These are phyloP conservation scores for Poeciliopsis turneri DNA, from an alignment of 2,797 vertebrate genomes.

Conservation along the genomic window DNA sequence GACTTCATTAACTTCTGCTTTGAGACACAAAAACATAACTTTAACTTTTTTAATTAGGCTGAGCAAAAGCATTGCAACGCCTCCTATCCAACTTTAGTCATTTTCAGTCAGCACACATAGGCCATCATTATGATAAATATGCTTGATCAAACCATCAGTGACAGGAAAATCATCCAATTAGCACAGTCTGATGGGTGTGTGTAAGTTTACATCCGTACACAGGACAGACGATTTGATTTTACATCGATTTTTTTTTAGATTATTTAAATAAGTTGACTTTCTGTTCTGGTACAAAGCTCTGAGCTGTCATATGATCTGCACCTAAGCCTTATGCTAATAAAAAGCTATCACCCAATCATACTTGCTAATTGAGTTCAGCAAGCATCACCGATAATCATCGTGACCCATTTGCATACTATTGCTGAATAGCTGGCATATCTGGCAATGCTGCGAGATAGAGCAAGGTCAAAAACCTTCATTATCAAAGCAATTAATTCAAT, in stretches of 20 bases:
- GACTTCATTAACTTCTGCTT: conserved; percentile 47
- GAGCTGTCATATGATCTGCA: conserved; percentile 31
- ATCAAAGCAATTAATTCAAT: conserved; percentile 71
- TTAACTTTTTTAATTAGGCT: conserved; percentile 59
- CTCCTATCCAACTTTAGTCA: conserved; percentile 40
- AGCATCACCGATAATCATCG: conserved; percentile 76
- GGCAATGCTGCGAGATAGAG: conserved; percentile 70
- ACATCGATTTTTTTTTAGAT: conserved; percentile 12
- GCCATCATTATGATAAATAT: conserved; percentile 63
- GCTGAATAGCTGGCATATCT: conserved; percentile 61
- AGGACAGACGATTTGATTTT: conserved; percentile 19
- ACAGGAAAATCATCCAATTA: conserved; percentile 65
- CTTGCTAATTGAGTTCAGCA: conserved; percentile 83
- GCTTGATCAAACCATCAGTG: conserved; percentile 60
- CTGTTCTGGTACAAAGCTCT: conserved; percentile 32
- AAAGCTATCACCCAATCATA: conserved; percentile 76
- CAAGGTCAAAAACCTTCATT: conserved; percentile 71
- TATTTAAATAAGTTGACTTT: conserved; percentile 30
- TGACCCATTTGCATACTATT: conserved; percentile 72
- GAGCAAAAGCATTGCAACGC: conserved; percentile 8
- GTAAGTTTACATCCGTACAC: conserved; percentile 35
- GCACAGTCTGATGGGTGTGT: conserved; percentile 52
- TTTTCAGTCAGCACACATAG: conserved; percentile 40
- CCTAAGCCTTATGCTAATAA: conserved; percentile 74
- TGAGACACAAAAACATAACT: conserved; percentile 47